phyloP scores from a whole-genome alignment of 2,113 vertebrate species.

The Chamaetylas fuelleborni region DNA sequence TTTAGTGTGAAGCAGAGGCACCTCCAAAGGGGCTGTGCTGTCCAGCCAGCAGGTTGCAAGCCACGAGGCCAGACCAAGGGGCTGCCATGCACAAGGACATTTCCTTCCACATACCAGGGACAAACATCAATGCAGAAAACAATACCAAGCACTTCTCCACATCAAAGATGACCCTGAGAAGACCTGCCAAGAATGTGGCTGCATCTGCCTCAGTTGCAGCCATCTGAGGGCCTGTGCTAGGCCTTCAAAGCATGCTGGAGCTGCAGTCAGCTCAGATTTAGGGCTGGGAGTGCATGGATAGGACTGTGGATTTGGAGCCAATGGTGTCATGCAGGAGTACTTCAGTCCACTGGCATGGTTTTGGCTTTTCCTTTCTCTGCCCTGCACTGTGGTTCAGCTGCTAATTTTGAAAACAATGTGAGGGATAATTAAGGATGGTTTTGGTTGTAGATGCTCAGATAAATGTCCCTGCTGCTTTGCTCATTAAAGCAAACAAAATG shows the following conservation, averaged over 20 bases:
- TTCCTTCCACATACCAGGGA: constrained; percentile 17
- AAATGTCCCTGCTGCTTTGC: not conserved
- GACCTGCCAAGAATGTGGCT: constrained; percentile 66
- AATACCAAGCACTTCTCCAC: constrained; percentile 54
- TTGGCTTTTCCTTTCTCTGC: not conserved
- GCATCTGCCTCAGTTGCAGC: constrained; percentile 46
- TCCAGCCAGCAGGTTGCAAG: not conserved
- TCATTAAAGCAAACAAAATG: not conserved
- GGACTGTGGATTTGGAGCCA: not conserved
- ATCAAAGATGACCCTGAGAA: constrained; percentile 65
- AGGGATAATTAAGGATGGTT: not conserved
- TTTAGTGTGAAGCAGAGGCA: not conserved
- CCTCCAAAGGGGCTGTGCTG: not conserved
- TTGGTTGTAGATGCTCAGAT: not conserved
- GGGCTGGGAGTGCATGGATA: not conserved
- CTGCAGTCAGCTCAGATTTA: not conserved
- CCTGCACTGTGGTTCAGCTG: not conserved
- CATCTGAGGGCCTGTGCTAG: constrained; percentile 25
- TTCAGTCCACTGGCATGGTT: not conserved
- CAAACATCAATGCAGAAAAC: constrained; percentile 53
- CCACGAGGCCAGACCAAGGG: rapidly evolving
- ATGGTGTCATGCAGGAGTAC: not conserved
- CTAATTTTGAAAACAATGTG: not conserved
- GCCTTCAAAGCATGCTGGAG: constrained; percentile 26
- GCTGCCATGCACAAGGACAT: not conserved